Evolutionary conservation across 1,140 invertebrate genomes (phyloP).

Genomic region (Drosophila kikkawai): DNA sequence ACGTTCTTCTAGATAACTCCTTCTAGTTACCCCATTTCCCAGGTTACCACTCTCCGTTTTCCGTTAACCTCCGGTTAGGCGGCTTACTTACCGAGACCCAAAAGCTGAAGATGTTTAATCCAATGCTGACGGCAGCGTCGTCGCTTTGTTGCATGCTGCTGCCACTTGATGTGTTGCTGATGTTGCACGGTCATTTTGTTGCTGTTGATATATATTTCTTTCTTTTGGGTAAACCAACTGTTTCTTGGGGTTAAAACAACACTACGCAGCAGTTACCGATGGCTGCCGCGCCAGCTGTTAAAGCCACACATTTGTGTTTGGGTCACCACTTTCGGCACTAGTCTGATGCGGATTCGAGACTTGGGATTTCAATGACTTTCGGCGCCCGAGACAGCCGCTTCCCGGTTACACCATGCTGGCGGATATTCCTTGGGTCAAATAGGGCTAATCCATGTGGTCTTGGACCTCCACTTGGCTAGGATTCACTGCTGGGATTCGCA

Average conservation of each 20-base stretch:
- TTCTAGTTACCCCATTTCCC: too few species aligned
- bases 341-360: slow-evolving; percentile 7
- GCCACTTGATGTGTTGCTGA: slow-evolving; percentile 45
- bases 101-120: slow-evolving; percentile 70
- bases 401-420: slow-evolving; percentile 23
- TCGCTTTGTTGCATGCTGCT: slow-evolving; percentile 57
- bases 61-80: neutral
- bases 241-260: slow-evolving; percentile 6
- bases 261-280: slow-evolving; percentile 36
- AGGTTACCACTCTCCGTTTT: too few species aligned
- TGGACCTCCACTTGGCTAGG: slow-evolving; percentile 18
- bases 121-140: slow-evolving; percentile 67
- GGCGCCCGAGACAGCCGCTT: slow-evolving; percentile 12
- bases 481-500: slow-evolving; percentile 48
- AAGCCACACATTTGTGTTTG: slow-evolving; percentile 63
- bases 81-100: slow-evolving; percentile 59
- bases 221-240: neutral
- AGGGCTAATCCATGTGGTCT: slow-evolving; percentile 17
- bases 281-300: slow-evolving; percentile 35
- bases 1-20: neutral
- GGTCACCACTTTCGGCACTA: slow-evolving; percentile 38
- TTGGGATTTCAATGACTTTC: neutral
- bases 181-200: slow-evolving; percentile 23
- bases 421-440: slow-evolving; percentile 25
- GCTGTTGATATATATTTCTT: slow-evolving; percentile 11